Evolutionary conservation across 2,113 vertebrate species (phyloP).

Genomic region (Chionodraco myersi): DNA sequence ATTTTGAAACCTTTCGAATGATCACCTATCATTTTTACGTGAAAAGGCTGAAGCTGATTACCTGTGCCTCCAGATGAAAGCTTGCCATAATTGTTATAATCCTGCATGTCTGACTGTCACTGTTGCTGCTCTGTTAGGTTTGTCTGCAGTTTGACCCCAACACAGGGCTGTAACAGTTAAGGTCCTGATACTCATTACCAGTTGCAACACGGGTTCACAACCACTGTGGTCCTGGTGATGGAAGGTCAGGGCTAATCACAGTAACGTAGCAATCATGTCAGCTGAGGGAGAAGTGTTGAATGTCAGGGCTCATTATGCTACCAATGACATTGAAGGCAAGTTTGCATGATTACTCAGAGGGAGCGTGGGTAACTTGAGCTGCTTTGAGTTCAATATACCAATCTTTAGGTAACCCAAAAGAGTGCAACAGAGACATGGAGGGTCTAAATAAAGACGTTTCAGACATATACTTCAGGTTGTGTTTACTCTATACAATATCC

Average conservation of each 20-base stretch:
- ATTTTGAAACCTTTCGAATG: conserved; percentile 1
- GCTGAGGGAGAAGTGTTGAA: conserved; percentile 44
- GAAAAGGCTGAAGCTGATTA: background rate
- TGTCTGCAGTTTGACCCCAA: conserved; percentile 43
- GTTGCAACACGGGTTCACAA: conserved; percentile 64
- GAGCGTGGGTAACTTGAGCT: background rate
- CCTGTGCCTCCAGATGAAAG: background rate
- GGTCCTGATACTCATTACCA: conserved; percentile 68
- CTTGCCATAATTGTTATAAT: conserved; percentile 19
- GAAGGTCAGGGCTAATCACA: conserved; percentile 72
- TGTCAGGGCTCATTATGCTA: conserved; percentile 64
- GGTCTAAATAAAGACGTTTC: too few species aligned
- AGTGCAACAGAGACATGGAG: too few species aligned
- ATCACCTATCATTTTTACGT: background rate
- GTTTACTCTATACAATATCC: background rate
- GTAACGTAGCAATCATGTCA: conserved; percentile 51
- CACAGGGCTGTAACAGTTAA: conserved; percentile 36
- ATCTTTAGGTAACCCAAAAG: too few species aligned
- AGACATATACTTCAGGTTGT: too few species aligned
- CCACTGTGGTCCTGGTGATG: conserved; percentile 34
- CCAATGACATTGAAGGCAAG: conserved; percentile 28
- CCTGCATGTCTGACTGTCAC: conserved; percentile 2
- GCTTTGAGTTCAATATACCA: too few species aligned
- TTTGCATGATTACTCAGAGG: conserved; percentile 28
- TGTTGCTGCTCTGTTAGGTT: conserved; percentile 34